Conservation (phyloP, 2,888 invertebrate genomes). For the Megalurothrips usitatus region DNA sequence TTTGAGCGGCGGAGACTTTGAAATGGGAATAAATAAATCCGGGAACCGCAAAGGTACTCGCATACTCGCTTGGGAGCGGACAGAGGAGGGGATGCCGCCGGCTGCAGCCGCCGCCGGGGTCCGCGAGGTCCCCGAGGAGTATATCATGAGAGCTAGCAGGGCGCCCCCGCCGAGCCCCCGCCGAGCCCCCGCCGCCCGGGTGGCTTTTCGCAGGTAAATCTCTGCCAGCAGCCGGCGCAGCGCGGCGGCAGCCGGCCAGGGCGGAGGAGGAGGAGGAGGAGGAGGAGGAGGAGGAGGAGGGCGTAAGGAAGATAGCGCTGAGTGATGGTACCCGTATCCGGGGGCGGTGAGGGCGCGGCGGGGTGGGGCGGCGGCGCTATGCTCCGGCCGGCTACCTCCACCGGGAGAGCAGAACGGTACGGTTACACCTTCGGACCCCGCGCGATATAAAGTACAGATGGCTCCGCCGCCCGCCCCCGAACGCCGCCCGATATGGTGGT, state of each 20-base stretch:
- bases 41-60: neutral
- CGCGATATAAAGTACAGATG: neutral
- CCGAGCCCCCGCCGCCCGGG: too few relatives aligned
- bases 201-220: slow-evolving; percentile 14
- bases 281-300: neutral
- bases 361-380: neutral
- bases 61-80: neutral
- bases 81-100: neutral
- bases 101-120: neutral
- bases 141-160: neutral
- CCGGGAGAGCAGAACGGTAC: neutral
- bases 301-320: neutral
- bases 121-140: neutral
- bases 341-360: too few relatives aligned
- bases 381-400: neutral
- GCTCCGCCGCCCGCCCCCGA: neutral
- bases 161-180: neutral
- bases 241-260: neutral
- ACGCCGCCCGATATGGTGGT: neutral
- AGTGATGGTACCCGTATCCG: slow-evolving; percentile 24
- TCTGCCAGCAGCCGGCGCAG: neutral
- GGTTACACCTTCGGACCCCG: neutral
- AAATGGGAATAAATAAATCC: too few relatives aligned
- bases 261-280: neutral
- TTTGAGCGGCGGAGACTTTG: too few relatives aligned